Base-by-base conservation (phyloP, 2,797 vertebrate species). In the Rhynchotus rufescens region DNA sequence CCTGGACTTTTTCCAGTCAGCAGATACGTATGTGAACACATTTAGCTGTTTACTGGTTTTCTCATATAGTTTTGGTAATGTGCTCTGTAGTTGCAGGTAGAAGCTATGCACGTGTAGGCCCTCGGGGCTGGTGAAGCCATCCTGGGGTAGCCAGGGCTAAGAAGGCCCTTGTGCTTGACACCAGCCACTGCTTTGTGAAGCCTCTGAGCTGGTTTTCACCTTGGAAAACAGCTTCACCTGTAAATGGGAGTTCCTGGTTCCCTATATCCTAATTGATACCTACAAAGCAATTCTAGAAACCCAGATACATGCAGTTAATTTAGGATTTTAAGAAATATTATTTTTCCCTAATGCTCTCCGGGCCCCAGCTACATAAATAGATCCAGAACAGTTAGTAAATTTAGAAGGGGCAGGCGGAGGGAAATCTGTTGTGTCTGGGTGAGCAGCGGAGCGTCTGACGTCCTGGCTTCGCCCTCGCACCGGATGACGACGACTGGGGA, bases 291-390 rank as follows among this genome's bases (percentile, higher is more conserved):
- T 65, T 80, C 32, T 61, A 38, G 80, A 40, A 4, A 60, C 10
- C 14, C 42, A n/a, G 26, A 23, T 60, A 84, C 0, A 87, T 42
- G 36, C 74, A 82, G 68, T 77, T 92, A 65, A 52, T 80, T 84
- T 68, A 74, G 42, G 62, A 86, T 89, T 86, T 84, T 80, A 38
- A 81, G 84, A 80, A 57, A 47, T 61, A 38, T 56, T 77, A 20
- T 57, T 84, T 86, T 89, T 85, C 47, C 45, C 44, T 61, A 16
- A 30, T 68, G 61, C 19, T 15, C 52, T 62, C 62, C 62, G 69
- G 84, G 64, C 80, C 78, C 34, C 67, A 61, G 82, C 44, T 84
- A 76, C 65, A 90, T 40, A 88, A 92, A 87, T 71, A 94, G 80
- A 42, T 30, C 19, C n/a, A 73, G 76, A 78, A 61, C 44, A 38